Conservation (phyloP, 2,797 vertebrate genomes). For the Rhinella marina region DNA sequence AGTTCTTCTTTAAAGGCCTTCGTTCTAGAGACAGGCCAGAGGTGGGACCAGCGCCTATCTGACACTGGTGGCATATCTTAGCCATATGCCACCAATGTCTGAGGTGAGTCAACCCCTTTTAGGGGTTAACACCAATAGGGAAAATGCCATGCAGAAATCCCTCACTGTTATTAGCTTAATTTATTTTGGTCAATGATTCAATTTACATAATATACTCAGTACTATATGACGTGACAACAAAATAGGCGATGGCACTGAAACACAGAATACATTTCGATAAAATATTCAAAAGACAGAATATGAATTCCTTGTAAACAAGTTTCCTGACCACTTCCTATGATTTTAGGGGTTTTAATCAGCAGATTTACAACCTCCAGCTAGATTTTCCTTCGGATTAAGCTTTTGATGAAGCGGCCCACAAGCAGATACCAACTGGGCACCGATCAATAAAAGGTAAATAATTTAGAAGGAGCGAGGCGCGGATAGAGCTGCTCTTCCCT, state of each 20-base stretch:
- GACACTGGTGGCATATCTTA: too few species aligned
- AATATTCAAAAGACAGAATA: background rate
- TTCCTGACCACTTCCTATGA: background rate
- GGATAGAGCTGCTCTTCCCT: background rate
- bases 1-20: too few species aligned
- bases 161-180: too few species aligned
- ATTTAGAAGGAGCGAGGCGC: conserved; percentile 1
- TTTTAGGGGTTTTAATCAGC: background rate
- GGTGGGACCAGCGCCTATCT: too few species aligned
- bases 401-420: conserved; percentile 21
- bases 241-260: background rate
- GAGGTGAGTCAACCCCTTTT: too few species aligned
- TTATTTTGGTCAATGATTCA: background rate
- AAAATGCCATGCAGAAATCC: too few species aligned
- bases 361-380: conserved; percentile 20
- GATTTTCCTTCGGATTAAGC: conserved; percentile 7
- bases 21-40: too few species aligned
- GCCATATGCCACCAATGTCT: too few species aligned
- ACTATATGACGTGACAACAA: background rate
- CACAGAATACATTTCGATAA: too few species aligned
- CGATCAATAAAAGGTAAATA: conserved; percentile 37
- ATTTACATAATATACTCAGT: background rate
- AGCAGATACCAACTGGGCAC: conserved; percentile 21
- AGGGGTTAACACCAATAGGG: too few species aligned
- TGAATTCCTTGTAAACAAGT: background rate